A percentile compares a stretch with the other conserved stretches of the same genome.
Evolutionary conservation across 2,113 vertebrate species (phyloP).

Genomic region (Actinemys pallida): DNA sequence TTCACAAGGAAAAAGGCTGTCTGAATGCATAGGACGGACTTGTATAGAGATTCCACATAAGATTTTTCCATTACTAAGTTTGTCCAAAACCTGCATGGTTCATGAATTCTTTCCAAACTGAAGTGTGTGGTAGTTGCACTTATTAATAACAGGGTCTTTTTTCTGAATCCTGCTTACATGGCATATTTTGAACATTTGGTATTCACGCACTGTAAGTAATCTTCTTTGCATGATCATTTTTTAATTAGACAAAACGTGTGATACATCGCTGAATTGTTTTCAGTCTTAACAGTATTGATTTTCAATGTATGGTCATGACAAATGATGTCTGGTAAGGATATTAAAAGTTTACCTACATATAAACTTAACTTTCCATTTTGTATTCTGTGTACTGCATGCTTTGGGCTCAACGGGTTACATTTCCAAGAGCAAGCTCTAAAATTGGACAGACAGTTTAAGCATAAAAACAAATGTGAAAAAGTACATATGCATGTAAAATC

Average conservation of each 20-base stretch:
- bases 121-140: not conserved
- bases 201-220: not conserved
- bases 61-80: not conserved
- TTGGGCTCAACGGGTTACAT: not conserved
- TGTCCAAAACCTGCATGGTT: not conserved
- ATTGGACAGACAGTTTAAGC: not conserved
- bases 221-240: not conserved
- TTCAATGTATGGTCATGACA: not conserved
- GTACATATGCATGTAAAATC: not conserved
- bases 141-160: not conserved
- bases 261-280: not conserved
- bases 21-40: not conserved
- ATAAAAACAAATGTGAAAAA: not conserved
- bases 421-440: conserved; percentile 19
- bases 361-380: not conserved
- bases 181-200: not conserved
- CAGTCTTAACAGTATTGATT: not conserved
- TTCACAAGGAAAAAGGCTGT: not conserved
- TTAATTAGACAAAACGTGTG: not conserved
- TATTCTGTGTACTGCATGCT: not conserved
- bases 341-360: not conserved
- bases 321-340: not conserved
- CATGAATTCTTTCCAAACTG: conserved; percentile 5
- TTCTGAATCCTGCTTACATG: not conserved
- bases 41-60: not conserved